Evolutionary conservation across 2,888 invertebrate species (phyloP), one percentile per base, ranked within the genome.

Genomic region (Germaria angustata): DNA sequence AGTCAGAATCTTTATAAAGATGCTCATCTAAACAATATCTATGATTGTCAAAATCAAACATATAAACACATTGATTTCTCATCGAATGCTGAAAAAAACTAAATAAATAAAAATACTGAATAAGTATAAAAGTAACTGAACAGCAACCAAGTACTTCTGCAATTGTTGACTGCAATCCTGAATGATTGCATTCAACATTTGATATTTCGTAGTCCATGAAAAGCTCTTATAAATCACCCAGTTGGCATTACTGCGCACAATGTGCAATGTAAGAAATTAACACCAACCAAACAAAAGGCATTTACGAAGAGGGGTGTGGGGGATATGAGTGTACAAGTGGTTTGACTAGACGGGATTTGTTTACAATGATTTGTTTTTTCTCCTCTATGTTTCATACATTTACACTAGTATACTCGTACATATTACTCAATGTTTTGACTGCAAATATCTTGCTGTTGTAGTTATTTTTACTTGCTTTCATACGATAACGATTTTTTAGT

Each of bases 391-490:
- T 8, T 34, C 34, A 9, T 11, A 34, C 11, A 34, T 34, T 34
- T 34, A 34, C 34, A 34, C 34, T 34, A 9, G 4, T 13, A 39
- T 4, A 39, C n/a, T 3, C 7, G n/a, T 20, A 28, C 41, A 61
- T 24, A 8, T 49, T 49, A 68, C 61, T 68, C 49, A 80, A 73
- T 73, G 68, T 80, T 75, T 69, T 75, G 68, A 63, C 68, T 61
- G 61, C 55, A 61, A 46, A 39, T 73, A 34, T 32, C 22, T 71
- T 66, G 69, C 13, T 78, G 28, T 17, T 61, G 59, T 51, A 59
- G 63, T 65, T 53, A 20, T 39, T 53, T 34, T 55, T 13, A 32
- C n/a, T 15, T 22, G 22, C 13, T 20, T n/a, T 44, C 8, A n/a
- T 28, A 28, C 28, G 28, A 6, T 28, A 28, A 6, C 6, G 28